Percentiles rank a stretch among this genome's conserved stretches.
These are phyloP conservation scores for Alligator sinensis DNA, from an alignment of 2,113 vertebrate genomes.

Conservation along the genomic window DNA sequence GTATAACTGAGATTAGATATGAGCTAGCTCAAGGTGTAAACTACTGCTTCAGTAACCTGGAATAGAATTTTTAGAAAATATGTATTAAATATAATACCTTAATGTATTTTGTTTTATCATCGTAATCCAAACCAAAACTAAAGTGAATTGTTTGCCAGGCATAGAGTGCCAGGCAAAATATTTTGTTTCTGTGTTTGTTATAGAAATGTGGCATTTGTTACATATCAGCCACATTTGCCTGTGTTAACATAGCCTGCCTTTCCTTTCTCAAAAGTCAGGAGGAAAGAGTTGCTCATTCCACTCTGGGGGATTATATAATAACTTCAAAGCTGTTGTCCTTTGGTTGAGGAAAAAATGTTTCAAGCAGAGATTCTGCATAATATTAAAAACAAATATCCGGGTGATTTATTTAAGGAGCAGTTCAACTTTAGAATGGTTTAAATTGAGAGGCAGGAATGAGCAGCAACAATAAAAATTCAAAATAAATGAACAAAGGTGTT, in stretches of 20 bases:
- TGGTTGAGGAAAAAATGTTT: conserved; percentile 50
- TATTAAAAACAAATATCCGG: conserved; percentile 31
- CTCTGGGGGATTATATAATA: conserved; percentile 1
- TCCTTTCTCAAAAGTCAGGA: conserved; percentile 34
- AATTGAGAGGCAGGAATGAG: background rate
- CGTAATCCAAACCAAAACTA: background rate
- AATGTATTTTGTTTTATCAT: background rate
- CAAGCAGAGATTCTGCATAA: conserved; percentile 39
- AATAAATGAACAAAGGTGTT: background rate
- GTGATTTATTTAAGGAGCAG: background rate
- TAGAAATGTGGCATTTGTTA: background rate
- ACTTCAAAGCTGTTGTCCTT: conserved; percentile 51
- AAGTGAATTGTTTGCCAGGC: background rate
- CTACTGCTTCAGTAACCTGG: background rate
- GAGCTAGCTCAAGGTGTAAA: background rate
- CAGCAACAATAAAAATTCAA: background rate
- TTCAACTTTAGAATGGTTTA: background rate
- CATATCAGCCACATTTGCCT: background rate
- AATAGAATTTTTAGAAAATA: background rate
- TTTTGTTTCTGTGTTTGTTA: background rate
- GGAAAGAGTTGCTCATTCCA: conserved; percentile 26
- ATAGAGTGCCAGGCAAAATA: background rate
- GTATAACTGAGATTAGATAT: background rate
- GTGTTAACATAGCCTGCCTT: conserved; percentile 34
- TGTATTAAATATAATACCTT: background rate